Base-by-base conservation (phyloP, 2,888 invertebrate genomes). In the Horisme vitalbata region DNA sequence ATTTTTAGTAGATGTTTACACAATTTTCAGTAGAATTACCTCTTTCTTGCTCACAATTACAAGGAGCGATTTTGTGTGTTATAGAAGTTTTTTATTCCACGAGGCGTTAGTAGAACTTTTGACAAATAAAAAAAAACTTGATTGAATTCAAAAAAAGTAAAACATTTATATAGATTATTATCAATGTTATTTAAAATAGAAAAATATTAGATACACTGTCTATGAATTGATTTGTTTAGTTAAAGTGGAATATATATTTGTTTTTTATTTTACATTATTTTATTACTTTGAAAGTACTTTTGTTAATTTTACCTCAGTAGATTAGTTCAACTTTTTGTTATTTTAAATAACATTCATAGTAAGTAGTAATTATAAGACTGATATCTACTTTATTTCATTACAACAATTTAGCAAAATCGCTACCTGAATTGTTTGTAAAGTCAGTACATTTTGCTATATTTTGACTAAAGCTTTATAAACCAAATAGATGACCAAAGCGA, bases 31-130 rank as follows among this genome's bases (percentile, higher is more conserved):
- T 8, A 7, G 21, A 21, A 3, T 3, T 9, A 23, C 5, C 3
- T 1, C 2, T 26, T 26, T 4, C n/a, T 9, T 10, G 33, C 1
- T 8, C 7, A 9, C 1, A 31, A 13, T 28, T 11, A 13, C 39
- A 45, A 37, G 45, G 58, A 62, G 58, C 61, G 61, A 46, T 59
- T 55, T 50, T 57, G 61, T 61, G 55, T 51, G 31, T 27, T 43
- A 23, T 39, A 11, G 28, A 34, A 18, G 18, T 18, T 2, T 18
- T 6, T 2, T 18, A 18, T 18, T 18, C 1, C 18, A 18, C 2
- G 18, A 18, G n/a, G n/a, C n/a, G n/a, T n/a, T n/a, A n/a, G n/a
- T n/a, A n/a, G n/a, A n/a, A n/a, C n/a, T n/a, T n/a, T n/a, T n/a
- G n/a, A n/a, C n/a, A n/a, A n/a, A n/a, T n/a, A n/a, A n/a, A n/a